Evolutionary conservation across 1,140 invertebrate species (phyloP).

Genomic region (Drosophila lowei): DNA sequence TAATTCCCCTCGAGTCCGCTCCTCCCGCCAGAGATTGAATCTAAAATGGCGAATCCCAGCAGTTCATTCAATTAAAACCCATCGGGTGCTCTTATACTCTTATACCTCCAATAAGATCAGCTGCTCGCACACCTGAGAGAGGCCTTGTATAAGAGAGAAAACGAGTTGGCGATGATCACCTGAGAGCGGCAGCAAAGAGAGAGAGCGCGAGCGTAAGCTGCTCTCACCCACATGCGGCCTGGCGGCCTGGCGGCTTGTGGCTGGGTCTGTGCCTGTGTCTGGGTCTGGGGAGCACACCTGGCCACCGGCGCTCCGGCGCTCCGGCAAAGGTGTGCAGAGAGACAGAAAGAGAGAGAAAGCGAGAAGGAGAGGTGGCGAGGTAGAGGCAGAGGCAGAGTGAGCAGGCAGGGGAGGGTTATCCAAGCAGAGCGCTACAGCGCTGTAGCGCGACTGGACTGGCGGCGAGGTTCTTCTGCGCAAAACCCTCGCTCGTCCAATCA

Average conservation of each 20-base stretch:
- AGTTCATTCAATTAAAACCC: constrained; percentile 40
- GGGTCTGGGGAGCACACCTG: constrained; percentile 14
- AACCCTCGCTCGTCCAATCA: constrained; percentile 82
- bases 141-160: constrained; percentile 25
- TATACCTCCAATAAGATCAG: constrained; percentile 70
- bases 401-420: constrained; percentile 26
- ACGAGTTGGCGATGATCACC: constrained; percentile 18
- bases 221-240: too few relatives aligned
- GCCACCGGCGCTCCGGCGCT: background rate
- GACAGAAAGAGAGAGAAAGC: constrained; percentile 24
- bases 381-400: background rate
- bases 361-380: constrained; percentile 12
- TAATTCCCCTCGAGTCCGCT: constrained; percentile 11
- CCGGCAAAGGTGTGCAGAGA: background rate
- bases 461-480: constrained; percentile 79
- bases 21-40: constrained; percentile 36
- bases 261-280: too few relatives aligned
- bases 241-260: too few relatives aligned
- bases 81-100: constrained; percentile 42
- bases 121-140: constrained; percentile 46
- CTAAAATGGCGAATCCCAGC: constrained; percentile 72
- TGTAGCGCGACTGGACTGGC: constrained; percentile 64
- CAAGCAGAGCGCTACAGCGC: constrained; percentile 37
- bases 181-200: constrained; percentile 14
- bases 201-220: background rate